These are phyloP conservation scores for Syndactyla subalaris DNA, from an alignment of 2,797 vertebrate genomes.

Conservation along the genomic window DNA sequence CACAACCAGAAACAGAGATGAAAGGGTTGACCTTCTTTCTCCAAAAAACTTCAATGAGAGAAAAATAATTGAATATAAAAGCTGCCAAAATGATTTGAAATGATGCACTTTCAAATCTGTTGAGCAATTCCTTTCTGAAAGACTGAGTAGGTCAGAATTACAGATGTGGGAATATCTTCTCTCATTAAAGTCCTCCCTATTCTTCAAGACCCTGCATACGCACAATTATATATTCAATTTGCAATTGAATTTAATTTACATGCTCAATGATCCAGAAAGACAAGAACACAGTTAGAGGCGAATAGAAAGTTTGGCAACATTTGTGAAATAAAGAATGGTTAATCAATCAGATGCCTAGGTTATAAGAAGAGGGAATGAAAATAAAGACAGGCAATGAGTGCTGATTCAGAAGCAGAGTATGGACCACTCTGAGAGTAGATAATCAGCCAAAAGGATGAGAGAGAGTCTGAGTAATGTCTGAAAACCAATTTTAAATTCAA, in stretches of 20 bases:
- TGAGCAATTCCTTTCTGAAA: conserved; percentile 60
- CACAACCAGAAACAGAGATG: neutral
- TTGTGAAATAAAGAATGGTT: neutral
- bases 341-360: conserved; percentile 3
- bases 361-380: neutral
- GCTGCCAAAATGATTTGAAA: conserved; percentile 44
- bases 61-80: conserved; percentile 35
- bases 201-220: conserved; percentile 15
- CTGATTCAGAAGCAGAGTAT: neutral
- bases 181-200: conserved; percentile 27
- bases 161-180: conserved; percentile 36
- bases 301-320: conserved; percentile 47
- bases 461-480: neutral
- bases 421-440: neutral
- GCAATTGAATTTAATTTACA: conserved; percentile 53
- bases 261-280: conserved; percentile 52
- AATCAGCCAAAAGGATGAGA: neutral
- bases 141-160: conserved; percentile 50
- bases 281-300: conserved; percentile 10
- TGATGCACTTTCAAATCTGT: conserved; percentile 51
- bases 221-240: conserved; percentile 41
- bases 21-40: neutral
- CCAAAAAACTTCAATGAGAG: neutral
- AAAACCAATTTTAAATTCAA: neutral
- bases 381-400: neutral